Base-by-base conservation (phyloP, 53 echinoderm and acorn worm genomes). In the Arbacia lixula region DNA sequence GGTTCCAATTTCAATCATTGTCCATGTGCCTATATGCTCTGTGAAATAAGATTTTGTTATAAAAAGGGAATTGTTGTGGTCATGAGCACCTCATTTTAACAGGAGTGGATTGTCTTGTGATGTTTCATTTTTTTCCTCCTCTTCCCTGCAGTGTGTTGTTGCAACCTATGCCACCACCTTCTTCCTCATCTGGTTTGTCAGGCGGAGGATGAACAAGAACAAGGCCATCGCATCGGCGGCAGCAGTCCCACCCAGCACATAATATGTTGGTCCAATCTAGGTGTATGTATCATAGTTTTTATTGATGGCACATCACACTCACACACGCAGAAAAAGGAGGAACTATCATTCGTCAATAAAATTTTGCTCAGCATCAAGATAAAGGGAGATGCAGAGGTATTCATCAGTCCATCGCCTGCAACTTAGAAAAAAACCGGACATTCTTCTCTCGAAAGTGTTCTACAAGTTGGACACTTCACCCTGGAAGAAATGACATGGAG, bases 151-250 rank as follows among this genome's bases (percentile, higher is more conserved):
- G 94, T 94, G 94, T 87, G 94, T 94, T 17, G 76, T 89, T 29
- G 94, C 87, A 12, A 91, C 91, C 52, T 94, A 90, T 85, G 94
- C 89, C 67, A 39, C 86, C 0, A 91, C 94, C 14, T 94, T 94
- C 51, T 62, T 91, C 74, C 68, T 89, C 8, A 69, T 91, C 54
- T 94, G 89, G 94, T 91, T 76, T 54, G 49, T 94, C 65, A 83
- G 91, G 17, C 76, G 88, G 33, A 86, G 89, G 60, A 86, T 86
- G 87, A 84, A 87, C 50, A 88, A 77, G 33, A 94, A 87, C 77
- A 86, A 84, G 58, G 89, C 89, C 12, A 63, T 89, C 68, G 77
- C 71, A 55, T 83, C 89, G 1, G 84, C 87, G 28, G 92, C 89
- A 78, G 60, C 75, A n/a, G 43, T 29, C 3, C 40, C 52, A 8